A percentile compares a stretch with the other conserved stretches of the same genome.
Conservation (phyloP, 2,888 invertebrate species). For the Chrysolina haemoptera region DNA sequence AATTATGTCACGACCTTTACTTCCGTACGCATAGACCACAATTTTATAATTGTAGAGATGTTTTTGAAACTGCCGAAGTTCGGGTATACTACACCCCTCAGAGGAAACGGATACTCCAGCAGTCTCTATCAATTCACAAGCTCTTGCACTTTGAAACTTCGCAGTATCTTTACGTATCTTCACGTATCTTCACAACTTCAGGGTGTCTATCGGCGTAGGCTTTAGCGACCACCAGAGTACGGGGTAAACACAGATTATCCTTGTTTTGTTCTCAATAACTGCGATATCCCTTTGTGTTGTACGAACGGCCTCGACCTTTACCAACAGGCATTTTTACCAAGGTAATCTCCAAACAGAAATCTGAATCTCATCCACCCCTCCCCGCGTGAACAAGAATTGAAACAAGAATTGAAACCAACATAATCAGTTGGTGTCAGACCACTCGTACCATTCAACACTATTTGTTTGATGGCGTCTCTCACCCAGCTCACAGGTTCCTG, state of each 20-base stretch:
- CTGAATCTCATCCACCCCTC: too few species aligned
- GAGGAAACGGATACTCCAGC: constrained; percentile 30
- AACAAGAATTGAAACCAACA: constrained; percentile 23
- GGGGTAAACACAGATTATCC: too few species aligned
- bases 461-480: too few species aligned
- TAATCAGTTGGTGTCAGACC: neutral
- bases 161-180: constrained; percentile 30
- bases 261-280: too few species aligned
- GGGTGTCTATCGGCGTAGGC: constrained; percentile 38
- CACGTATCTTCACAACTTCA: constrained; percentile 6
- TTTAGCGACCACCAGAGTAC: constrained; percentile 43
- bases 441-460: neutral
- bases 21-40: constrained; percentile 43
- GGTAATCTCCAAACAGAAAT: too few species aligned
- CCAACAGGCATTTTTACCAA: too few species aligned
- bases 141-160: constrained; percentile 28
- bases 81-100: constrained; percentile 32
- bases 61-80: constrained; percentile 36
- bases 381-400: neutral
- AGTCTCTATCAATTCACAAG: constrained; percentile 10
- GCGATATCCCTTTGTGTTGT: too few species aligned
- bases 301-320: too few species aligned
- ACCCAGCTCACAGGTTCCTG: too few species aligned
- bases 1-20: too few species aligned
- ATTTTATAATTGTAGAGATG: constrained; percentile 41